Conservation (phyloP, 2,797 vertebrate species). For the Gadopsis marmoratus region DNA sequence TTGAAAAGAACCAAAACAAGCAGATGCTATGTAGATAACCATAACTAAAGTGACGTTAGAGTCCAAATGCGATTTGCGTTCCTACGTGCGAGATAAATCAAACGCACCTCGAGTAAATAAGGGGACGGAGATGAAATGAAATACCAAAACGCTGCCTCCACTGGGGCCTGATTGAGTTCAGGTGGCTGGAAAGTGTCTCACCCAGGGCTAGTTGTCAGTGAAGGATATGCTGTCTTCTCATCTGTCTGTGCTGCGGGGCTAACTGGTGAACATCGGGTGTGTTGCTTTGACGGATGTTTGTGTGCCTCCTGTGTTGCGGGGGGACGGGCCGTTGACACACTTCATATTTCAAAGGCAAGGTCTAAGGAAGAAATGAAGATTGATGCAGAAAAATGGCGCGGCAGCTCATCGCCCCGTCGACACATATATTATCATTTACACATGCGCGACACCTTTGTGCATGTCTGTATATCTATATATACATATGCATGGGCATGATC, state of each 20-base stretch:
- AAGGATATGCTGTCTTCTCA: constrained; percentile 80
- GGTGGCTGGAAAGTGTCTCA: constrained; percentile 82
- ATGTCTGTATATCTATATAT: constrained; percentile 68
- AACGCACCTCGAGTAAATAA: constrained; percentile 69
- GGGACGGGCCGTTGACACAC: constrained; percentile 81
- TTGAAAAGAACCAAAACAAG: constrained; percentile 39
- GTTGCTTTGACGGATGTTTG: constrained; percentile 77
- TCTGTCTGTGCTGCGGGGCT: constrained; percentile 70
- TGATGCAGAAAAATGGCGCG: constrained; percentile 77
- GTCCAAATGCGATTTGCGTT: constrained; percentile 63
- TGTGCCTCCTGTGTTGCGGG: constrained; percentile 78
- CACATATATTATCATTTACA: constrained; percentile 87
- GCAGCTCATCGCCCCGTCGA: constrained; percentile 66
- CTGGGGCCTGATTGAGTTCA: constrained; percentile 81
- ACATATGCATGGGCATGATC: constrained; percentile 76
- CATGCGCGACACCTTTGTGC: constrained; percentile 75
- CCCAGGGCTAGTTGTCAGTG: constrained; percentile 84
- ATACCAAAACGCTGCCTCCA: constrained; percentile 74
- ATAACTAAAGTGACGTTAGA: constrained; percentile 25
- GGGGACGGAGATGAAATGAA: constrained; percentile 78
- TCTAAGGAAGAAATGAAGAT: constrained; percentile 88
- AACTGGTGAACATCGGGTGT: constrained; percentile 66
- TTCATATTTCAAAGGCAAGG: constrained; percentile 86
- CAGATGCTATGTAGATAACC: constrained; percentile 23
- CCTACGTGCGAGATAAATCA: constrained; percentile 68